Percentiles rank a stretch among this genome's conserved stretches.
phyloP scores from a whole-genome alignment of 2,797 vertebrate species.

The Periophthalmus magnuspinnatus region DNA sequence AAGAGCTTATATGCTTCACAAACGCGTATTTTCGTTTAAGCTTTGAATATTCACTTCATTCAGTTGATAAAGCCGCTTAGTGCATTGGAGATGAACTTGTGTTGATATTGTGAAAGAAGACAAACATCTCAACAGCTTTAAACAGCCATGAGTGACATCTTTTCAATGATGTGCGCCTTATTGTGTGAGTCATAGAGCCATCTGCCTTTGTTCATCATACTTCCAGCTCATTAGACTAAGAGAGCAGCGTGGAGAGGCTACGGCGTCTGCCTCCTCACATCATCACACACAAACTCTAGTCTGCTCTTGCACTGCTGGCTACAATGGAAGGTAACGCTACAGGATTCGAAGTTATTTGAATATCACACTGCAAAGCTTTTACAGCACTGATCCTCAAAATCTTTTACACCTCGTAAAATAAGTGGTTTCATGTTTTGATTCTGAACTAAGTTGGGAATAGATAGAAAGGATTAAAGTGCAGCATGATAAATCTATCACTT shows the following conservation, averaged over 20 bases:
- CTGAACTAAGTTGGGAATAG: not conserved
- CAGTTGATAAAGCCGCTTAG: conserved; percentile 32
- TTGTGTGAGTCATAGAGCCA: conserved; percentile 71
- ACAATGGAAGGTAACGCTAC: conserved; percentile 14
- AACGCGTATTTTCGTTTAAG: not conserved
- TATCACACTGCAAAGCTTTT: conserved; percentile 9
- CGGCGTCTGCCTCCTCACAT: conserved; percentile 64
- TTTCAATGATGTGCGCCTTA: conserved; percentile 56
- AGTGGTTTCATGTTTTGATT: not conserved
- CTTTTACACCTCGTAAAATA: not conserved
- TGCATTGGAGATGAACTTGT: conserved; percentile 40
- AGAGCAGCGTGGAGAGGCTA: conserved; percentile 66
- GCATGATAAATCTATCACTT: not conserved
- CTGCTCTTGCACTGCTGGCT: conserved; percentile 33
- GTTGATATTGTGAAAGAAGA: conserved; percentile 30
- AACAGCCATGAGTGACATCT: conserved; percentile 57
- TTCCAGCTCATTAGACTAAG: conserved; percentile 69
- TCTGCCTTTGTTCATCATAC: conserved; percentile 74
- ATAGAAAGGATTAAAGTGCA: not conserved
- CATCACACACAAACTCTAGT: conserved; percentile 57
- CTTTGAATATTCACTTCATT: conserved; percentile 19
- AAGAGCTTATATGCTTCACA: not conserved
- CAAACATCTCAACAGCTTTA: conserved; percentile 27
- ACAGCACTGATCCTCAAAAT: not conserved
- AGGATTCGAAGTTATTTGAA: conserved; percentile 21